phyloP scores from a whole-genome alignment of 2,113 vertebrate species.

The Struthio camelus region DNA sequence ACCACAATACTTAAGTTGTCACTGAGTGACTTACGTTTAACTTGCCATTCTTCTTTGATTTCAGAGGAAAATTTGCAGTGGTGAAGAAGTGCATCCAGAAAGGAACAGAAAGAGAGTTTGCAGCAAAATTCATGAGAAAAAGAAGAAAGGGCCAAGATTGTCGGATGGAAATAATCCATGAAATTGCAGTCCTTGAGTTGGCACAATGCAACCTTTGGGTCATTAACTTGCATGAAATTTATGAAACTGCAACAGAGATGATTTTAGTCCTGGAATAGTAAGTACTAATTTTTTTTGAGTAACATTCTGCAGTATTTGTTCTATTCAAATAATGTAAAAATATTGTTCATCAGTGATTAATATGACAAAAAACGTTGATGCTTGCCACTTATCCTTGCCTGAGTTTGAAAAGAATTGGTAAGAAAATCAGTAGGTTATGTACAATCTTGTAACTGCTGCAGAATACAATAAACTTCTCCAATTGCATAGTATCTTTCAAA shows the following conservation, averaged over 20 bases:
- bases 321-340: background rate
- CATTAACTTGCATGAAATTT: slow-evolving; percentile 91
- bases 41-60: slow-evolving; percentile 32
- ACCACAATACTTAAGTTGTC: background rate
- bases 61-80: slow-evolving; percentile 95
- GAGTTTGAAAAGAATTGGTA: background rate
- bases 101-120: slow-evolving; percentile 88
- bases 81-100: slow-evolving; percentile 94
- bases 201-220: slow-evolving; percentile 88
- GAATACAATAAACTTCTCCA: background rate
- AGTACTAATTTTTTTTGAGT: slow-evolving; percentile 63
- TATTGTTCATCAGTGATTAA: background rate
- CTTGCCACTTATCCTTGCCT: background rate
- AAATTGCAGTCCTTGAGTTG: slow-evolving; percentile 92
- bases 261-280: slow-evolving; percentile 96
- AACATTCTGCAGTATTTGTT: background rate
- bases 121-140: slow-evolving; percentile 95
- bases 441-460: background rate
- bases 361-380: background rate
- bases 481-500: background rate
- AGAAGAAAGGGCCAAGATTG: slow-evolving; percentile 93
- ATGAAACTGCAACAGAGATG: slow-evolving; percentile 90
- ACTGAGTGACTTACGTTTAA: background rate
- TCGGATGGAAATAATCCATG: slow-evolving; percentile 91
- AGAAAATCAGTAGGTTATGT: background rate